phyloP scores from a whole-genome alignment of 2,888 invertebrate species.

The Athripsodes cinereus region DNA sequence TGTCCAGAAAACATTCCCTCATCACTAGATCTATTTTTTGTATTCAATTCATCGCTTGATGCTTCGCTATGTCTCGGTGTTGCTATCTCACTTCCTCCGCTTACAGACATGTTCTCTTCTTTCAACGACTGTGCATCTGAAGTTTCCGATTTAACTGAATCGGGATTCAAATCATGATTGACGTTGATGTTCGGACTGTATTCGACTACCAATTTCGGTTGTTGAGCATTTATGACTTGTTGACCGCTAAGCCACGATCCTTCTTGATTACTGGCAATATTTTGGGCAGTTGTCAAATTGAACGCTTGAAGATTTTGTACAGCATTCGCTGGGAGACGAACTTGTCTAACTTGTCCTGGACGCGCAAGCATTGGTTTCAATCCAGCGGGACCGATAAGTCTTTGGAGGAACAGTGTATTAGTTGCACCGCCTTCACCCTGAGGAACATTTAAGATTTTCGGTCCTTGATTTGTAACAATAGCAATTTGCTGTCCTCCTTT shows the following conservation, averaged over 20 bases:
- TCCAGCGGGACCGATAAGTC: slow-evolving; percentile 59
- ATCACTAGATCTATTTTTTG: slow-evolving; percentile 14
- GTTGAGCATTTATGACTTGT: slow-evolving; percentile 34
- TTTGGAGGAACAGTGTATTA: slow-evolving; percentile 60
- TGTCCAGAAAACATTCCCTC: slow-evolving; percentile 19
- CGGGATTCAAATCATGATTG: slow-evolving; percentile 36
- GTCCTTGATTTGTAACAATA: slow-evolving; percentile 65
- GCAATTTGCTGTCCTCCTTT: slow-evolving; percentile 68
- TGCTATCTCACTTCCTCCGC: slow-evolving; percentile 17
- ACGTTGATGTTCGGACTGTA: slow-evolving; percentile 17
- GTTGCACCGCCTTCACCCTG: slow-evolving; percentile 47
- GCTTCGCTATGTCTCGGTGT: slow-evolving; percentile 16
- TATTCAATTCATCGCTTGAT: slow-evolving; percentile 16
- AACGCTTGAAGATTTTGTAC: slow-evolving; percentile 38
- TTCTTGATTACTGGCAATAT: slow-evolving; percentile 35
- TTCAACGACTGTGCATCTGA: slow-evolving; percentile 42
- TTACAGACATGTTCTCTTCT: slow-evolving; percentile 22
- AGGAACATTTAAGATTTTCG: slow-evolving; percentile 45
- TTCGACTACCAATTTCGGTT: slow-evolving; percentile 26
- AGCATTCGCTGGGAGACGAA: slow-evolving; percentile 43
- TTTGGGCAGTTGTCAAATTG: slow-evolving; percentile 17
- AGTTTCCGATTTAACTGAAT: slow-evolving; percentile 40
- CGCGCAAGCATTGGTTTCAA: slow-evolving; percentile 49
- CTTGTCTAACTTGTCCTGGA: slow-evolving; percentile 50
- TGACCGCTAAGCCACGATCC: slow-evolving; percentile 38